phyloP scores from a whole-genome alignment of 2,888 invertebrate genomes.

The Mantis religiosa region DNA sequence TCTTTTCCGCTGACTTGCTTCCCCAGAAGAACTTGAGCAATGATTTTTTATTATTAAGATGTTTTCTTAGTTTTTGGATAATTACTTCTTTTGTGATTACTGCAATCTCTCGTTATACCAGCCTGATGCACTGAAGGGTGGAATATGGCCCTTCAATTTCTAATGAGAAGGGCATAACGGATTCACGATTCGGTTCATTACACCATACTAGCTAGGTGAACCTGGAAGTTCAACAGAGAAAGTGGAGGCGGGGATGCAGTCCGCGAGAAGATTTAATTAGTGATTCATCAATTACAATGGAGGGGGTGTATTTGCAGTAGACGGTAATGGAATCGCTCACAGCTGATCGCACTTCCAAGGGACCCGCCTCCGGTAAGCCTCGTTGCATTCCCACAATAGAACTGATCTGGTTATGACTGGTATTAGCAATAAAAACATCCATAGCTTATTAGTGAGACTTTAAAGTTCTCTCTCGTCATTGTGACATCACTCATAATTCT shows the following conservation, averaged over 20 bases:
- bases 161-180: background rate
- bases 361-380: background rate
- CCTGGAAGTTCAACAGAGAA: background rate
- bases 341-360: conserved; percentile 11
- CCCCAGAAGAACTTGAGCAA: too few relatives aligned
- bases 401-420: background rate
- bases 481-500: background rate
- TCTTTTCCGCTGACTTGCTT: too few relatives aligned
- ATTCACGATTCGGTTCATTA: background rate
- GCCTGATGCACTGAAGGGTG: background rate
- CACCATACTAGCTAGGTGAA: background rate
- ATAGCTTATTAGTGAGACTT: background rate
- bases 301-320: background rate
- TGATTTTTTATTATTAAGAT: too few relatives aligned
- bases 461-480: background rate
- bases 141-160: background rate
- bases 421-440: background rate
- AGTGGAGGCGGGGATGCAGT: background rate
- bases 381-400: background rate
- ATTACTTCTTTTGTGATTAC: too few relatives aligned
- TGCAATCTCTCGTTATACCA: too few relatives aligned
- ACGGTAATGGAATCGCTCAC: conserved; percentile 18
- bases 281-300: background rate
- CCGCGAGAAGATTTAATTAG: background rate
- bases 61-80: too few relatives aligned